Evolutionary conservation across 2,113 vertebrate genomes (phyloP).

Genomic region (Cromileptes altivelis): DNA sequence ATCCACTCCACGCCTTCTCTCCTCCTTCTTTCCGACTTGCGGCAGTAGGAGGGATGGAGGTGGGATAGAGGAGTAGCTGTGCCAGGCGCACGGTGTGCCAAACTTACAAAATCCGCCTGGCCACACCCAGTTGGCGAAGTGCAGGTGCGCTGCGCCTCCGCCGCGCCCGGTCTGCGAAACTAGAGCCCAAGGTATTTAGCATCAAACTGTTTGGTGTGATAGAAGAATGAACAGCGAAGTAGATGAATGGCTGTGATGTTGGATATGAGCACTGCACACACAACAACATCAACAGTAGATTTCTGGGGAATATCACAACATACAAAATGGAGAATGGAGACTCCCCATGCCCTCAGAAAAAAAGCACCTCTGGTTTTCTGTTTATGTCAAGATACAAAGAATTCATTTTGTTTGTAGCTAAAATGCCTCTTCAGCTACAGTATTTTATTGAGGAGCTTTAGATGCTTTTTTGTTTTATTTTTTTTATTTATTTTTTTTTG

Average conservation of each 20-base stretch:
- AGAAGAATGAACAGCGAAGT: neutral
- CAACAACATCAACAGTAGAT: neutral
- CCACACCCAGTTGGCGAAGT: no score
- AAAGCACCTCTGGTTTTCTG: neutral
- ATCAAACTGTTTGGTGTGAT: neutral
- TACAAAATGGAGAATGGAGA: neutral
- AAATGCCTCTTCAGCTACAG: neutral
- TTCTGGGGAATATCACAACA: neutral
- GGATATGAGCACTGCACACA: neutral
- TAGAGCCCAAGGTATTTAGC: neutral
- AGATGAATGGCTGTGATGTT: neutral
- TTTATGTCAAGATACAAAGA: neutral
- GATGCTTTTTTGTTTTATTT: neutral
- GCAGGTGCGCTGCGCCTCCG: no score
- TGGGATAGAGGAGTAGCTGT: no score
- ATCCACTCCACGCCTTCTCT: no score
- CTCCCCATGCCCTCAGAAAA: no score
- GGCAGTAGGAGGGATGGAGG: no score
- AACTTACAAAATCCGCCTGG: no score
- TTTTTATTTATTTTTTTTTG: neutral
- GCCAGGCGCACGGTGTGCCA: no score
- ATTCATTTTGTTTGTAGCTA: neutral
- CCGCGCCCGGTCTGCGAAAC: no score
- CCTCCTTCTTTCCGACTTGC: no score
- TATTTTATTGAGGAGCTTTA: no score